Evolutionary conservation across 2,797 vertebrate species (phyloP), one percentile per base, ranked within the genome.

Genomic region (Poecilia picta): DNA sequence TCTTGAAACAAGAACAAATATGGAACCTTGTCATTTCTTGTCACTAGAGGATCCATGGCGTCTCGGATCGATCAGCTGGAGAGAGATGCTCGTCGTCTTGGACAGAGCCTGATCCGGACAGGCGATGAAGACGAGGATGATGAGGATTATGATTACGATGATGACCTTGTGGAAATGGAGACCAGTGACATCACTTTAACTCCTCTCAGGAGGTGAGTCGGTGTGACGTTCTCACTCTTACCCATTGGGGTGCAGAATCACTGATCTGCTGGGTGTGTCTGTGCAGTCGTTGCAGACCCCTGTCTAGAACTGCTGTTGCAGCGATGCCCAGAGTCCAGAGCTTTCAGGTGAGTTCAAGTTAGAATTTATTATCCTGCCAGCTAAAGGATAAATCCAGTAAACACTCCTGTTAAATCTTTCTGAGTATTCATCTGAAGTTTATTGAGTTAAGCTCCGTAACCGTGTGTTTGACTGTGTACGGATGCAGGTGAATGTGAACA

Each of bases 191-290:
- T 97, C 23, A 92, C 94, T 80, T 96, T 97, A 86, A 98, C 96
- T n/a, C 95, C 96, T n/a, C 95, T 98, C 84, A 95, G 95, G 81
- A 99, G 97, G 98, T 94, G 68, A 78, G 98, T 94, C 59, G 72
- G 83, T 91, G 64, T 72, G 78, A 20, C 72, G 36, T 53, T 39
- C 43, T 47, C 4, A 45, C 23, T 72, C 23, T 10, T 62, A 47
- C 41, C 74, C 4, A 47, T 12, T 28, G n/a, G 47, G 2, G 23
- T 39, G 39, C 4, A 23, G 51, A 31, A 16, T 73, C 72, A 49
- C 1, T 80, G 43, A 83, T 11, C 2, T n/a, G 43, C 43, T 75
- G 8, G 51, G n/a, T 73, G 49, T 76, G 41, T 72, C 2, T 66
- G 70, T 33, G 62, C 18, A 77, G 75, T 53, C 75, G 80, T 45